A percentile compares a stretch with the other conserved stretches of the same genome.
These are phyloP conservation scores for Tachysurus fulvidraco DNA, from an alignment of 2,113 vertebrate genomes.

Conservation along the genomic window DNA sequence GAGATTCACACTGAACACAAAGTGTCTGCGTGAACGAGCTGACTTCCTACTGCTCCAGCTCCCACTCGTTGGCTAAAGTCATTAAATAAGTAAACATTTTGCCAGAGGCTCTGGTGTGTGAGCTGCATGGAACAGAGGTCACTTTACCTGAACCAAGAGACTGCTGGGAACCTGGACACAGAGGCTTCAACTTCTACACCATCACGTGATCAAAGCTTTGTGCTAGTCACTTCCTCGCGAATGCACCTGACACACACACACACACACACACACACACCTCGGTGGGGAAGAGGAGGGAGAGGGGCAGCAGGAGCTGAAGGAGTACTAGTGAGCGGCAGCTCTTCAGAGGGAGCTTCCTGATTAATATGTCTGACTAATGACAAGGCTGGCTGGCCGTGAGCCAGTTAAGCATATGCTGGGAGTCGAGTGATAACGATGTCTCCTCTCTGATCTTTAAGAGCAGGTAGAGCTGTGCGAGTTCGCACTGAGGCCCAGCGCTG, in stretches of 20 bases:
- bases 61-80: background rate
- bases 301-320: constrained; percentile 15
- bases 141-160: background rate
- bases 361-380: constrained; percentile 61
- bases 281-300: background rate
- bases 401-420: constrained; percentile 75
- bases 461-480: constrained; percentile 39
- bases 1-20: constrained; percentile 8
- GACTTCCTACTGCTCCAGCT: background rate
- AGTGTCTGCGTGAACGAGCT: background rate
- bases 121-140: background rate
- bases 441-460: constrained; percentile 59
- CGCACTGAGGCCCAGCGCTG: constrained; percentile 67
- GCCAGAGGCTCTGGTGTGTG: background rate
- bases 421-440: constrained; percentile 63
- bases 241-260: constrained; percentile 31
- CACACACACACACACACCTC: background rate
- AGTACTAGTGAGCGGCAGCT: constrained; percentile 29
- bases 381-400: constrained; percentile 62
- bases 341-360: constrained; percentile 50
- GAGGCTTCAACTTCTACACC: constrained; percentile 26
- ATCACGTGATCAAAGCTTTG: constrained; percentile 58
- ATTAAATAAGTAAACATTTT: too few species aligned
- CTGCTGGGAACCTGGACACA: constrained; percentile 18
- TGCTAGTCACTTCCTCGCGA: constrained; percentile 23